A percentile compares a stretch with the other conserved stretches of the same genome.
Evolutionary conservation across 2,888 invertebrate genomes (phyloP).

Genomic region (Pseudococcus viburni): DNA sequence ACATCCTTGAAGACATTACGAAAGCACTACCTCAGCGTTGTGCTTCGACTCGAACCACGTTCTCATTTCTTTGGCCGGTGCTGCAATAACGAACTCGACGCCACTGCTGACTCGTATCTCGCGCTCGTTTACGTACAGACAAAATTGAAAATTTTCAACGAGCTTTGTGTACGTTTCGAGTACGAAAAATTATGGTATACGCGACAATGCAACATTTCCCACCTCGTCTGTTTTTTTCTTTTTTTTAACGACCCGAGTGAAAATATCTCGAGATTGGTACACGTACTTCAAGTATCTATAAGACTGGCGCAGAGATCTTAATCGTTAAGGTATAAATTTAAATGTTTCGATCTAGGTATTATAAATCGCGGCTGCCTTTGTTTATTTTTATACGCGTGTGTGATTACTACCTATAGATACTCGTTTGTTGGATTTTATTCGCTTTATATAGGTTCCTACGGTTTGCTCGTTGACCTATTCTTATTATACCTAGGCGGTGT

Average conservation of each 20-base stretch:
- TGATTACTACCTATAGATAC: neutral
- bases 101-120: neutral
- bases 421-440: constrained; percentile 3
- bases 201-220: constrained; percentile 1
- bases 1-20: constrained; percentile 41
- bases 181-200: constrained; percentile 4
- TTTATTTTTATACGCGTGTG: neutral
- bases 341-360: constrained; percentile 26
- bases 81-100: constrained; percentile 26
- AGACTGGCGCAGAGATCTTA: neutral
- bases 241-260: neutral
- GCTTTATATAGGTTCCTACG: neutral
- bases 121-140: neutral
- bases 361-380: constrained; percentile 9
- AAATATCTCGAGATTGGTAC: neutral
- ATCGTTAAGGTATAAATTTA: constrained; percentile 16
- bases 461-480: constrained; percentile 27
- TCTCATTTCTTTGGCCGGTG: neutral
- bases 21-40: neutral
- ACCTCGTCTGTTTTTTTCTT: neutral
- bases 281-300: neutral
- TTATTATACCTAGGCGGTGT: neutral
- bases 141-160: constrained; percentile 34
- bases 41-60: neutral
- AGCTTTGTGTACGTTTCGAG: neutral